Percentiles rank a stretch among this genome's conserved stretches.
These are phyloP conservation scores for Microtus oregoni DNA, from an alignment of 2,113 vertebrate species.

Conservation along the genomic window DNA sequence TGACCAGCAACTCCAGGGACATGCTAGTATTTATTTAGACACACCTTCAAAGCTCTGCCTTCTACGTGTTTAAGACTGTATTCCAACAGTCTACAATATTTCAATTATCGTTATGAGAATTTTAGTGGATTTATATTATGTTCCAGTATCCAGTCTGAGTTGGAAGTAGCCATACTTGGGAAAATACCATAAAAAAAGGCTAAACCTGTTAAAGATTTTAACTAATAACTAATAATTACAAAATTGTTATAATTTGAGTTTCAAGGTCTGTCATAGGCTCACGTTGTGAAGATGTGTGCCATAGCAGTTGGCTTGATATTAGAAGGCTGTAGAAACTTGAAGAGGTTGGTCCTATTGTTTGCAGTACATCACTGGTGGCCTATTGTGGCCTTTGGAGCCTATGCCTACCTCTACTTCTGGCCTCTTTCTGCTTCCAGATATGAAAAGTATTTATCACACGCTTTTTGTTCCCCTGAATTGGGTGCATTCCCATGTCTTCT, in stretches of 20 bases:
- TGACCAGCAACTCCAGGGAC: background rate
- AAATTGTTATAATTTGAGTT: background rate
- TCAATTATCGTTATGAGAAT: background rate
- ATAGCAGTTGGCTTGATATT: background rate
- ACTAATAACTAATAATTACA: background rate
- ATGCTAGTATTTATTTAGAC: constrained; percentile 10
- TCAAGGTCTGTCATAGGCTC: background rate
- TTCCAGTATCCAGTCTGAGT: constrained; percentile 13
- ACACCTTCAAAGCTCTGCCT: constrained; percentile 12
- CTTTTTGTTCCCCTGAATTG: background rate
- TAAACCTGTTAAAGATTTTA: background rate
- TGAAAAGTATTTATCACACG: background rate
- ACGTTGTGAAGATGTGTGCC: background rate
- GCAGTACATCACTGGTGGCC: background rate
- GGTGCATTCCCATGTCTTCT: background rate
- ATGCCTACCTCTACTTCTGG: background rate
- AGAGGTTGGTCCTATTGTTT: background rate
- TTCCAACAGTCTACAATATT: background rate
- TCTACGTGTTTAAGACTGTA: background rate
- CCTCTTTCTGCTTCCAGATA: background rate
- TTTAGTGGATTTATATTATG: background rate
- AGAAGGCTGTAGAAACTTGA: background rate
- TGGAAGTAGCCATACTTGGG: background rate
- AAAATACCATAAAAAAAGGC: background rate
- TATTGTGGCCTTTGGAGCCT: background rate